Percentiles rank a stretch among this genome's conserved stretches.
These are phyloP conservation scores for Dermolepida albohirtum DNA, from an alignment of 2,888 invertebrate genomes.

Conservation along the genomic window DNA sequence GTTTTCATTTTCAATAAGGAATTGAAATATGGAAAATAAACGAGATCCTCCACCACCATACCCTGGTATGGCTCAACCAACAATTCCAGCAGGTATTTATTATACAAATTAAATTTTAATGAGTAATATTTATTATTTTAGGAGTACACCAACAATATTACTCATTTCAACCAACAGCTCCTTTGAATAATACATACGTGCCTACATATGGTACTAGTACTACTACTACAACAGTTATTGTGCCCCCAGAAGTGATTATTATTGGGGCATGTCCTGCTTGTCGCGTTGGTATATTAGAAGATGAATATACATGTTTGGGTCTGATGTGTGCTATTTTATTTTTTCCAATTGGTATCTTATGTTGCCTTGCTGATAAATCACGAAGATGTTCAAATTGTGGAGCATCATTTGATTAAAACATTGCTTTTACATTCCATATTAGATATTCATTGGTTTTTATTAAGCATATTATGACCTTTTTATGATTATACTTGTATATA, in stretches of 20 bases:
- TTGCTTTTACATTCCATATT: not conserved
- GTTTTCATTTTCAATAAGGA: conserved; percentile 9
- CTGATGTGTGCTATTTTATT: conserved; percentile 86
- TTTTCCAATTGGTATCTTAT: conserved; percentile 89
- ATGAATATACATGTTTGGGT: conserved; percentile 88
- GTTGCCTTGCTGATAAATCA: conserved; percentile 86
- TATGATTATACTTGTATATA: conserved; percentile 23
- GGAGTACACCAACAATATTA: conserved; percentile 46
- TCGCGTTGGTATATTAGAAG: conserved; percentile 87
- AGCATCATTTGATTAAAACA: conserved; percentile 76
- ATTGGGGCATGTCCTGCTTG: conserved; percentile 92
- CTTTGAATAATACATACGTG: conserved; percentile 50
- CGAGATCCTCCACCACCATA: conserved; percentile 41
- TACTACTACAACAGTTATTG: conserved; percentile 67
- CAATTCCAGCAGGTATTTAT: conserved; percentile 27
- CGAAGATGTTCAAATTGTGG: conserved; percentile 90
- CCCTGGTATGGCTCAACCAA: conserved; percentile 34
- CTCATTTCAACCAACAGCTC: conserved; percentile 43
- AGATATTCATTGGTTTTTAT: conserved; percentile 13
- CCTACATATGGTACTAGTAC: conserved; percentile 71
- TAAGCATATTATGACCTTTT: not conserved
- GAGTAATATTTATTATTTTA: conserved; percentile 9
- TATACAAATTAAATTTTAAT: not conserved
- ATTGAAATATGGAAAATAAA: conserved; percentile 37
- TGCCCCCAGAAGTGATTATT: conserved; percentile 82